These are phyloP conservation scores for Nemopilema nomurai DNA, from an alignment of 30 jellyfish, hydroid and myxozoan genomes.

Conservation along the genomic window DNA sequence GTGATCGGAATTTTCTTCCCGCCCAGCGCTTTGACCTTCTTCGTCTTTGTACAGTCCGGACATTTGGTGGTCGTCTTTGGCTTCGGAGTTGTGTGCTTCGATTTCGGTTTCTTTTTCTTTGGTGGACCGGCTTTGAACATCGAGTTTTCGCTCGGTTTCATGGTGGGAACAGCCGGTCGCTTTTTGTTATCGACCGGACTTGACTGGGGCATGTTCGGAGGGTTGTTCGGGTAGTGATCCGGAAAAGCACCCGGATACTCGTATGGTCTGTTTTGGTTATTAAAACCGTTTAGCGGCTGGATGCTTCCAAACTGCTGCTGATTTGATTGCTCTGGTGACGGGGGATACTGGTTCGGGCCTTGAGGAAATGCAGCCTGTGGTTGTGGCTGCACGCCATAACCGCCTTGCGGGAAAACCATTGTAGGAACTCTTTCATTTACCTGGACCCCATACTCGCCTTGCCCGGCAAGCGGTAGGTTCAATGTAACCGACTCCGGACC, in stretches of 20 bases:
- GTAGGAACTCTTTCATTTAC: slow-evolving; percentile 25
- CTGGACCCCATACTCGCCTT: slow-evolving; percentile 39
- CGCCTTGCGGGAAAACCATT: slow-evolving; percentile 21
- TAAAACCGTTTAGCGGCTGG: slow-evolving; percentile 4
- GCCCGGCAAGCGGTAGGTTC: slow-evolving; percentile 43
- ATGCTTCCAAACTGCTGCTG: slow-evolving; percentile 29
- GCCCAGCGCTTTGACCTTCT: slow-evolving; percentile 42
- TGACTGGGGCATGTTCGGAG: slow-evolving; percentile 64
- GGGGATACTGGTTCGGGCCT: slow-evolving; percentile 27
- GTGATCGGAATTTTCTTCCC: slow-evolving; percentile 53
- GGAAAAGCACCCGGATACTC: slow-evolving; percentile 45
- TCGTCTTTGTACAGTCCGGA: slow-evolving; percentile 52
- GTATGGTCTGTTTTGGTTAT: slow-evolving; percentile 12
- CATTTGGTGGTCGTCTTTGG: slow-evolving; percentile 55
- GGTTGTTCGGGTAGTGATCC: slow-evolving; percentile 51
- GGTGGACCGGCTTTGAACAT: slow-evolving; percentile 17
- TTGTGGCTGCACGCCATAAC: background rate
- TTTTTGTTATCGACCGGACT: slow-evolving; percentile 28
- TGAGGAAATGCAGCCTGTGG: slow-evolving; percentile 20
- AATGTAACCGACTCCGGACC: slow-evolving; percentile 64
- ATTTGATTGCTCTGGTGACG: background rate
- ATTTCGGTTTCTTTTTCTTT: slow-evolving; percentile 23
- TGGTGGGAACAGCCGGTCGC: slow-evolving; percentile 44
- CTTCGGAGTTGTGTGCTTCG: slow-evolving; percentile 24
- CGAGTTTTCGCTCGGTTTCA: slow-evolving; percentile 64